These are phyloP conservation scores for Macropodus opercularis DNA, from an alignment of 2,797 vertebrate genomes.

Conservation along the genomic window DNA sequence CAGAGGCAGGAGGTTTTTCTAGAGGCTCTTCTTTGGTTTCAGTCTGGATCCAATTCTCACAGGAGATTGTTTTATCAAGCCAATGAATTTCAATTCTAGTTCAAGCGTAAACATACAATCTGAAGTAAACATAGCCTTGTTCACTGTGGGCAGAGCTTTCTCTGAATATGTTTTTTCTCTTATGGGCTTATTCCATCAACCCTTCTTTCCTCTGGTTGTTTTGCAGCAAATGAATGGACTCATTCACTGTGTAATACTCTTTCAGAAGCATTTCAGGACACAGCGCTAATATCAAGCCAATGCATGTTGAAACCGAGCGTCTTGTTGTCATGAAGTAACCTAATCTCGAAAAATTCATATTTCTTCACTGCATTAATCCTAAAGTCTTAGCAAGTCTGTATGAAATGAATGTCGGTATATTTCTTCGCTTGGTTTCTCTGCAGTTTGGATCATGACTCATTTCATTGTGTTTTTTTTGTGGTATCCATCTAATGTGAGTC, in stretches of 20 bases:
- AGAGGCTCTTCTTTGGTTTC: constrained; percentile 4
- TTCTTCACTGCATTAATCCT: constrained; percentile 46
- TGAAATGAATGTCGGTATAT: constrained; percentile 31
- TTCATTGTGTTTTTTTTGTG: constrained; percentile 37
- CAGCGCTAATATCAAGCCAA: constrained; percentile 15
- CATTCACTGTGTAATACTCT: constrained; percentile 41
- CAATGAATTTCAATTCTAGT: not conserved
- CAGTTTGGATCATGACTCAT: constrained; percentile 56
- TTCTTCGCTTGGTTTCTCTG: constrained; percentile 47
- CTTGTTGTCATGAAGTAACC: constrained; percentile 25
- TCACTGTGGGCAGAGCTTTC: not conserved
- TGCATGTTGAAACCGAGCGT: not conserved
- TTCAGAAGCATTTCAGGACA: constrained; percentile 27
- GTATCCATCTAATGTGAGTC: constrained; percentile 24
- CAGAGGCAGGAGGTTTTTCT: not conserved
- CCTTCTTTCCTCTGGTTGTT: constrained; percentile 17
- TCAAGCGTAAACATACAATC: not conserved
- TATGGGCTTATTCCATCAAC: not conserved
- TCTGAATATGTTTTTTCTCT: not conserved
- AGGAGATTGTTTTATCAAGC: not conserved
- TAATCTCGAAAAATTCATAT: constrained; percentile 48
- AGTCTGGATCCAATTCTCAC: not conserved
- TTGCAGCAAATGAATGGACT: constrained; percentile 43
- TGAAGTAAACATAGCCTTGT: not conserved
- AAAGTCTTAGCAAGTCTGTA: constrained; percentile 45